Evolutionary conservation across 92 coral and sea anemone genomes (phyloP).

Genomic region (Epizoanthus illoricatus): DNA sequence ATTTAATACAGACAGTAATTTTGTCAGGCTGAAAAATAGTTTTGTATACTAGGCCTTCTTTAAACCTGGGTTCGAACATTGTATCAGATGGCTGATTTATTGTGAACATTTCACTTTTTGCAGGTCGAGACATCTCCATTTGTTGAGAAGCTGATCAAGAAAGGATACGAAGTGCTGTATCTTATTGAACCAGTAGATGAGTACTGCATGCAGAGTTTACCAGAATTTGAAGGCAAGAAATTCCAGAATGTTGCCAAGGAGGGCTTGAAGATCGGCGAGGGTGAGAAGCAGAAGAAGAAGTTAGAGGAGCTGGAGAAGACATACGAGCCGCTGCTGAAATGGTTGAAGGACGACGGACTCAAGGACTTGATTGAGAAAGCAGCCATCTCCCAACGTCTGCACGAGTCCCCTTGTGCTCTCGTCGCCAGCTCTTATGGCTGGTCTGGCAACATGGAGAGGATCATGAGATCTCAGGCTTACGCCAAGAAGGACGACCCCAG

Average conservation of each 20-base stretch:
- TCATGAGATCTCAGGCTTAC: conserved; percentile 98
- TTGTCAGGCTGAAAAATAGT: too few relatives aligned
- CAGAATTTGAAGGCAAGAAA: conserved; percentile 99
- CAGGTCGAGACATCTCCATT: conserved; percentile 97
- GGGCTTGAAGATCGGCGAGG: conserved; percentile 94
- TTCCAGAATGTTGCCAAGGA: conserved; percentile 99
- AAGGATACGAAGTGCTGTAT: conserved; percentile 96
- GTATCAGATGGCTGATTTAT: neutral
- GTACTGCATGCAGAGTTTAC: conserved; percentile 98
- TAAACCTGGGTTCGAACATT: neutral
- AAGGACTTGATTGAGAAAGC: conserved; percentile 98
- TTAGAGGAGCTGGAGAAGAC: conserved; percentile 90
- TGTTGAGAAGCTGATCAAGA: conserved; percentile 89
- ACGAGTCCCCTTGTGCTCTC: conserved; percentile 96
- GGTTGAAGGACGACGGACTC: conserved; percentile 97
- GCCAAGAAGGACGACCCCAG: conserved; percentile 93
- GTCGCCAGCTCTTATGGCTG: conserved; percentile 99
- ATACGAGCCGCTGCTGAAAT: conserved; percentile 92
- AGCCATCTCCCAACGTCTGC: conserved; percentile 86
- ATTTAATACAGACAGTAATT: too few relatives aligned
- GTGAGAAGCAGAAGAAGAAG: conserved; percentile 88
- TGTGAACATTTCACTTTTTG: neutral
- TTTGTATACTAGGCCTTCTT: neutral
- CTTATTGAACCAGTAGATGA: conserved; percentile 96
- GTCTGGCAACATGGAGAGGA: conserved; percentile 99